These are phyloP conservation scores for Drosophila austrosaltans DNA, from an alignment of 2,888 invertebrate species.

Conservation along the genomic window DNA sequence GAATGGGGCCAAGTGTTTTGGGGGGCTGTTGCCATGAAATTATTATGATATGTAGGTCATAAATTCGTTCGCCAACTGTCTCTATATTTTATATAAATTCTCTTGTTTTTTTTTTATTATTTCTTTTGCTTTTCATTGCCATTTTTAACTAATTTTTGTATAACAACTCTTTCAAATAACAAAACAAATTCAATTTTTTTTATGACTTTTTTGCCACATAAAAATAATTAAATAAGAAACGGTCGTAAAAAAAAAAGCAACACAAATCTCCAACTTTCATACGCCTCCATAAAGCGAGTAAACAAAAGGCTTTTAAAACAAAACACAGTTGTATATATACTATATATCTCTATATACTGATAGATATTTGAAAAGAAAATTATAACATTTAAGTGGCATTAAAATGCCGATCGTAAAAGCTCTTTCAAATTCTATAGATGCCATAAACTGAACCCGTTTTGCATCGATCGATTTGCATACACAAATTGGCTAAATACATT, in stretches of 20 bases:
- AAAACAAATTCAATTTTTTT: conserved; percentile 40
- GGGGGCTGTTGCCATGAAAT: conserved; percentile 22
- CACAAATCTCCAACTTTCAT: conserved; percentile 29
- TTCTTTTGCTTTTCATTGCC: conserved; percentile 38
- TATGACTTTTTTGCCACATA: conserved; percentile 49
- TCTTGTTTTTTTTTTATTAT: neutral
- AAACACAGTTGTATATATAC: conserved; percentile 11
- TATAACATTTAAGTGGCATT: conserved; percentile 67
- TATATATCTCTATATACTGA: conserved; percentile 19
- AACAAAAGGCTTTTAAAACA: conserved; percentile 46
- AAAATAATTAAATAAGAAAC: conserved; percentile 71
- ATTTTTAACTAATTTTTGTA: conserved; percentile 51
- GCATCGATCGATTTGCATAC: conserved; percentile 57
- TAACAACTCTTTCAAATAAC: conserved; percentile 45
- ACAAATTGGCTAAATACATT: conserved; percentile 54
- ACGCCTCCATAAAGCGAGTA: conserved; percentile 49
- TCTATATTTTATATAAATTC: conserved; percentile 1
- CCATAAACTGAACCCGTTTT: conserved; percentile 40
- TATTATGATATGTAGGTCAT: conserved; percentile 43
- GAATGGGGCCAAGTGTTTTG: neutral
- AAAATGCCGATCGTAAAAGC: conserved; percentile 45
- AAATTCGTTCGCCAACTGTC: conserved; percentile 26
- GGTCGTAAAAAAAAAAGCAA: conserved; percentile 53
- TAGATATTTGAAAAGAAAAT: conserved; percentile 74
- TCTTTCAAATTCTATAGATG: conserved; percentile 18